Base-by-base conservation (phyloP, 2,113 vertebrate genomes). In the Ciconia boyciana region DNA sequence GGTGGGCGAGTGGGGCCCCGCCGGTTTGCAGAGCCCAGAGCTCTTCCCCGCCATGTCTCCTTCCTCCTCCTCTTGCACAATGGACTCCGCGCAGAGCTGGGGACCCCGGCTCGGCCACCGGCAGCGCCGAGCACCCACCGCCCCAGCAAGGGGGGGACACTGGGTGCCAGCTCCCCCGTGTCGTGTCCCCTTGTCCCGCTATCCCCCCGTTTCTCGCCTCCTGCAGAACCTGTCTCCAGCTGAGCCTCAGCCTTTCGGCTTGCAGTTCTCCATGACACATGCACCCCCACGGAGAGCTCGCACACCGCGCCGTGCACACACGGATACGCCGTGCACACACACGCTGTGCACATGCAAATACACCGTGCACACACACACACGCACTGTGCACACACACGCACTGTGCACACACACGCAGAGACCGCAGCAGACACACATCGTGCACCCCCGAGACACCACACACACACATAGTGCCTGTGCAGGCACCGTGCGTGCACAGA, bases 21-120 rank as follows among this genome's bases (percentile, higher is more conserved):
- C 1, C 0, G 1, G 41, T 7, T 10, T 21, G 49, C 22, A 5
- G 62, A 83, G 68, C 44, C 16, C 2, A 0, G 22, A 34, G 76
- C 62, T 52, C 65, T 87, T 64, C 64, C 94, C 71, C 6, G 4
- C 66, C 81, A 4, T 14, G 28, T 36, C 66, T 49, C 57, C 81
- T 34, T 91, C 64, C 28, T 80, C 51, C n/a, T 89, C 75, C 54
- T 78, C 61, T 51, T 43, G 76, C 79, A 90, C 79, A 88, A 90
- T 5, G 60, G 86, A 28, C 64, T 52, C 68, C 0, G 4, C 10
- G 41, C 60, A 74, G 31, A 57, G 72, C 69, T 31, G 69, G 19
- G 58, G 64, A 77, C 32, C 10, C 36, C 22, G 5, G 25, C 64
- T 28, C 6, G 1, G 54, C 22, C 39, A 3, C 28, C 10, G 0